phyloP scores from a whole-genome alignment of 2,888 invertebrate genomes.

The Palloptera scutellata region DNA sequence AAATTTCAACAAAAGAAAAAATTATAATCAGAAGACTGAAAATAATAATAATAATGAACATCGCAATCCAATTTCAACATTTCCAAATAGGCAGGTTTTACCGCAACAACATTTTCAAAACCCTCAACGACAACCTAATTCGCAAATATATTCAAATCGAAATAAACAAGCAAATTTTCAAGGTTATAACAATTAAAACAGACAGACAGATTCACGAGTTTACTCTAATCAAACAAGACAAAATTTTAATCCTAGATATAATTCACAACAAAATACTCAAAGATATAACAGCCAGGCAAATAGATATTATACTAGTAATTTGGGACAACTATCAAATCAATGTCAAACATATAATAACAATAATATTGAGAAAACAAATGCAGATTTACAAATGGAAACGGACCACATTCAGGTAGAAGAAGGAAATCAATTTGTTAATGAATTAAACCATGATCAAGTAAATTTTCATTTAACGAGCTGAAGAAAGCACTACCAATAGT shows the following conservation, averaged over 20 bases:
- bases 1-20: background rate
- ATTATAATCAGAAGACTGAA: background rate
- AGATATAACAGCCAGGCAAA: background rate
- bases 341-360: background rate
- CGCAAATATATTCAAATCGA: too few species aligned
- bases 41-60: background rate
- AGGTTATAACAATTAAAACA: background rate
- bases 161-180: too few species aligned
- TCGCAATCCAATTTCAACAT: background rate
- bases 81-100: background rate
- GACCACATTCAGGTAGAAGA: constrained; percentile 15
- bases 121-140: too few species aligned
- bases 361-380: constrained; percentile 2
- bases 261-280: too few species aligned
- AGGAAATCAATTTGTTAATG: background rate
- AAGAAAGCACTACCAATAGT: constrained; percentile 28
- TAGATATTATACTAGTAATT: background rate
- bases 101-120: background rate
- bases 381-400: constrained; percentile 13
- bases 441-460: constrained; percentile 13
- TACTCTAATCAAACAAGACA: background rate
- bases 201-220: background rate
- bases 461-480: constrained; percentile 31
- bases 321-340: background rate
- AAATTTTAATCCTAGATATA: background rate